phyloP scores from a whole-genome alignment of 2,797 vertebrate genomes.

The Gymnoscopelus braueri region DNA sequence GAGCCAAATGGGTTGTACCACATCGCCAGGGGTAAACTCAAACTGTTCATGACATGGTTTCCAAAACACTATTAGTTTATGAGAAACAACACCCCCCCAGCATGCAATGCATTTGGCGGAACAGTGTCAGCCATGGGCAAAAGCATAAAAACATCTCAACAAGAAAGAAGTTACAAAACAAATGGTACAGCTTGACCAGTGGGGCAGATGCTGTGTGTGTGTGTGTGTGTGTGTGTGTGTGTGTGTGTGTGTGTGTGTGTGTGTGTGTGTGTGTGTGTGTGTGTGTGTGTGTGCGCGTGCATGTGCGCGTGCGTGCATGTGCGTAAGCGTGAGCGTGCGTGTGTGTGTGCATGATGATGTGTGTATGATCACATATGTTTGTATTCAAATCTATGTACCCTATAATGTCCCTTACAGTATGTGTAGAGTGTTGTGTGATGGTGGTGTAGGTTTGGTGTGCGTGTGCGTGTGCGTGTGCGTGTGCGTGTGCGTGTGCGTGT shows the following conservation, averaged over 20 bases:
- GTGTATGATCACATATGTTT: too few relatives aligned
- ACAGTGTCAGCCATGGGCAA: slow-evolving; percentile 35
- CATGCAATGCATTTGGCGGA: slow-evolving; percentile 26
- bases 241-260: slow-evolving; percentile 12
- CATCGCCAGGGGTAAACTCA: slow-evolving; percentile 22
- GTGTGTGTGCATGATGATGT: slow-evolving; percentile 4
- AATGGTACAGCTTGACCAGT: slow-evolving; percentile 42
- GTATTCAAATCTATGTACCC: too few relatives aligned
- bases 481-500: not conserved
- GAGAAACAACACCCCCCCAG: slow-evolving; percentile 31
- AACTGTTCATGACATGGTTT: slow-evolving; percentile 12
- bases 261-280: slow-evolving; percentile 2
- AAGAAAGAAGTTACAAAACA: slow-evolving; percentile 51
- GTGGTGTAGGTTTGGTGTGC: too few relatives aligned
- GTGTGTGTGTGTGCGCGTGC: not conserved
- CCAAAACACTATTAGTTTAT: slow-evolving; percentile 37
- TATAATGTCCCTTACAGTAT: too few relatives aligned
- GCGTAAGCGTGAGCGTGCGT: slow-evolving; percentile 1
- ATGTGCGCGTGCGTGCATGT: slow-evolving; percentile 13
- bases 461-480: not conserved
- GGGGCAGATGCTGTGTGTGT: slow-evolving; percentile 24
- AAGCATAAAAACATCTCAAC: slow-evolving; percentile 45
- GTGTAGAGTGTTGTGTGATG: too few relatives aligned
- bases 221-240: slow-evolving; percentile 12
- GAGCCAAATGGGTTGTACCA: slow-evolving; percentile 8